Evolutionary conservation across 2,888 invertebrate genomes (phyloP), one percentile per base, ranked within the genome.

Genomic region (Caenorhabditis afra): DNA sequence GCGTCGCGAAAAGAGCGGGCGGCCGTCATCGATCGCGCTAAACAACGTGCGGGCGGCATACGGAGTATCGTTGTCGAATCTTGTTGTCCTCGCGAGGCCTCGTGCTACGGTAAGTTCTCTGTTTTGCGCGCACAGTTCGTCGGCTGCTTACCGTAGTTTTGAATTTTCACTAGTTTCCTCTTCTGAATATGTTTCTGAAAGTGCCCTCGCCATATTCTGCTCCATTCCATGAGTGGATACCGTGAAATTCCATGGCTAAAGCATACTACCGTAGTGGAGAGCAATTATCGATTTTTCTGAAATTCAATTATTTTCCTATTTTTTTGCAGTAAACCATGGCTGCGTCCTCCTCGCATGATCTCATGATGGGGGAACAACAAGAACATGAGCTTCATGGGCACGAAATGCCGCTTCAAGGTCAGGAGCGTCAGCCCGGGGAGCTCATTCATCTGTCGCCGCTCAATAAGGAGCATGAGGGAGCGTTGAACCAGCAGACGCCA

Each of bases 51-150:
- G 0, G 11, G 44, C 64, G 2, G 3, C 53, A 53, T 22, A 3
- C 70, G 70, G 70, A 70, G 61, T 53, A 35, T 70, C 70, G 70
- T 70, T 61, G 44, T 4, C 3, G 12, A 45, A 52, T 11, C 20
- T 45, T 45, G 1, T 16, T 12, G 53, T 23, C 29, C n/a, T n/a
- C n/a, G n/a, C n/a, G n/a, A n/a, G n/a, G n/a, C 16, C 23, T 18
- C 22, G 45, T 44, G 47, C 57, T 71, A 71, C 71, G 71, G 71
- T 71, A 71, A 44, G 22, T 10, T 20, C 44, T 11, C 37, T 41
- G 8, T 41, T 59, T 23, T 44, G 23, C n/a, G 29, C 50, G 5
- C 20, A 39, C 20, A 29, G 10, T 23, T 55, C 16, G 16, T n/a
- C 39, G 45, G 5, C 20, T 22, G 14, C 7, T n/a, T 61, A 61